A percentile compares a stretch with the other conserved stretches of the same genome.
Conservation (phyloP, 2,888 invertebrate genomes). For the Spisula solida region DNA sequence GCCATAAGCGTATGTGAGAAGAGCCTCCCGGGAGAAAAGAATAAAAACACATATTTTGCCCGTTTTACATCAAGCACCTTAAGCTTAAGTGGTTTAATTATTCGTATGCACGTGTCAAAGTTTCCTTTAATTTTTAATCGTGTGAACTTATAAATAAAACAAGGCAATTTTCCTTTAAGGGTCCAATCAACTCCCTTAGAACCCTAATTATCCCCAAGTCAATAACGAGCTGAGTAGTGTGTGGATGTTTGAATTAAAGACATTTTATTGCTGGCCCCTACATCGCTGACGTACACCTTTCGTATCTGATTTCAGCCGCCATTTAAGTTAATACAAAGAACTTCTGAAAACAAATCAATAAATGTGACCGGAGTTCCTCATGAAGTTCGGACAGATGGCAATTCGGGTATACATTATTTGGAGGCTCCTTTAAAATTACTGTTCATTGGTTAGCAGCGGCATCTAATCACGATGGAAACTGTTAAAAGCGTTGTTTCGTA, state of each 20-base stretch:
- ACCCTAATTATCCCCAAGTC: not conserved
- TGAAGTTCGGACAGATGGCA: not conserved
- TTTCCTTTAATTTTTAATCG: not conserved
- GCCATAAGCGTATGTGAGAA: no score
- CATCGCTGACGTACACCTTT: not conserved
- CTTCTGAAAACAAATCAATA: slow-evolving; percentile 14
- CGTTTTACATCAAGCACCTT: no score
- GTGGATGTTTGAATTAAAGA: not conserved
- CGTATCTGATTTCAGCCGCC: not conserved
- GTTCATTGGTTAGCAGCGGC: not conserved
- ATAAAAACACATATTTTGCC: no score
- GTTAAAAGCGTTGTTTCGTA: not conserved
- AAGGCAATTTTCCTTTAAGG: no score
- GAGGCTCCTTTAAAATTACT: not conserved
- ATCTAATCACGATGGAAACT: not conserved
- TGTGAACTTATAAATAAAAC: not conserved
- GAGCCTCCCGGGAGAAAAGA: no score
- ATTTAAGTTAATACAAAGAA: slow-evolving; percentile 18
- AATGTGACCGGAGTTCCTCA: not conserved
- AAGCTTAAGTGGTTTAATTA: not conserved
- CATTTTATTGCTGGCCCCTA: slow-evolving; percentile 6
- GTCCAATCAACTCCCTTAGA: not conserved
- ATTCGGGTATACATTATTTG: not conserved
- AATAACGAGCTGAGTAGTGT: not conserved
- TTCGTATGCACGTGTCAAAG: not conserved